These are phyloP conservation scores for Spodoptera frugiperda DNA, from an alignment of 1,140 invertebrate genomes.

Conservation along the genomic window DNA sequence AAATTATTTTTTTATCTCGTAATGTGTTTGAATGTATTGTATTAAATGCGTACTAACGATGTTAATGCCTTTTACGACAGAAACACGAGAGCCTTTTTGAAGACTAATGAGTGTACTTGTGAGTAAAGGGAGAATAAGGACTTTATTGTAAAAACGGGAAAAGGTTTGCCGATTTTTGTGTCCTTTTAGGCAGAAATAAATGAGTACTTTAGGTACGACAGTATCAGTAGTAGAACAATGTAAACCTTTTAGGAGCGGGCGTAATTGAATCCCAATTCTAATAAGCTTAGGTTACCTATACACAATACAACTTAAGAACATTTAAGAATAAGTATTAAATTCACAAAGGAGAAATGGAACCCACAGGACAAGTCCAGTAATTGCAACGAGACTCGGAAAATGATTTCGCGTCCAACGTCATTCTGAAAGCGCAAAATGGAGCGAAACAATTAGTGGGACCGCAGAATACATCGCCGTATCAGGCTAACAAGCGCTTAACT, in stretches of 20 bases:
- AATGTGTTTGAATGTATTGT: slow-evolving; percentile 33
- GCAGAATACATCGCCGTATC: slow-evolving; percentile 32
- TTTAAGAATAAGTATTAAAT: background rate
- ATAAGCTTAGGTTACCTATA: background rate
- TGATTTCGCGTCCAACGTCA: slow-evolving; percentile 30
- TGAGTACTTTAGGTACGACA: background rate
- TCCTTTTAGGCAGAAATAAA: background rate
- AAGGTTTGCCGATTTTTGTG: background rate
- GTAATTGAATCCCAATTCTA: no score
- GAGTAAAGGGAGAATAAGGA: slow-evolving; percentile 23
- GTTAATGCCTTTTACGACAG: slow-evolving; percentile 20
- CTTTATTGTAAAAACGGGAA: slow-evolving; percentile 6
- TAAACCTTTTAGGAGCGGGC: no score
- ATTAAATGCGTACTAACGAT: slow-evolving; percentile 10
- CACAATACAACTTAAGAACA: background rate
- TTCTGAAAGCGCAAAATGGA: slow-evolving; percentile 26
- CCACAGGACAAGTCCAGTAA: slow-evolving; percentile 16
- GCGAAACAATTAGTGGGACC: slow-evolving; percentile 39
- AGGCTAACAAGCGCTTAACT: slow-evolving; percentile 38
- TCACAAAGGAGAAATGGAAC: slow-evolving; percentile 6
- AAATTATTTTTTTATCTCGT: slow-evolving; percentile 25
- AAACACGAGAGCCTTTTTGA: slow-evolving; percentile 20
- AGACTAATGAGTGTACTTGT: slow-evolving; percentile 13
- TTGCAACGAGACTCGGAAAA: slow-evolving; percentile 25
- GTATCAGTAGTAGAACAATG: no score